Evolutionary conservation across 1,140 invertebrate species (phyloP).

Genomic region (Drepana arcuata): DNA sequence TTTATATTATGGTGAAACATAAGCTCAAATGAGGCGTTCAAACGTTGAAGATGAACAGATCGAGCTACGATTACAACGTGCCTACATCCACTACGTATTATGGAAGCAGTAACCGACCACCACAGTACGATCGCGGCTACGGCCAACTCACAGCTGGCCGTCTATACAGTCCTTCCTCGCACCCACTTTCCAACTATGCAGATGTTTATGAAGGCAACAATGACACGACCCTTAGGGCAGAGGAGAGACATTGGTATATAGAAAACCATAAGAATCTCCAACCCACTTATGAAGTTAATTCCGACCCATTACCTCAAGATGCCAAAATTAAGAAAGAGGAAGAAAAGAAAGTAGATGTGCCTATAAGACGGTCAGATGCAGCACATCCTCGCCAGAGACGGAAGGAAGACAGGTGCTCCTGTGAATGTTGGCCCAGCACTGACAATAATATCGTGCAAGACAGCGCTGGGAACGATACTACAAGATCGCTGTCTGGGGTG

Average conservation of each 20-base stretch:
- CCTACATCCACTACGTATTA: slow-evolving; percentile 59
- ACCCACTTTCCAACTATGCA: slow-evolving; percentile 58
- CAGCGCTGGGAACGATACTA: slow-evolving; percentile 38
- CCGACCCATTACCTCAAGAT: slow-evolving; percentile 46
- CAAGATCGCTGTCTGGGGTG: slow-evolving; percentile 60
- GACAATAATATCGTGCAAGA: slow-evolving; percentile 54
- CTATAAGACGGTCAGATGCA: slow-evolving; percentile 43
- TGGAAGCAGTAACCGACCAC: slow-evolving; percentile 49
- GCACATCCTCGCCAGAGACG: slow-evolving; percentile 50
- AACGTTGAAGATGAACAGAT: slow-evolving; percentile 64
- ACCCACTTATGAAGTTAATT: slow-evolving; percentile 39
- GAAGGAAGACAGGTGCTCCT: slow-evolving; percentile 68
- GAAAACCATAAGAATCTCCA: slow-evolving; percentile 68
- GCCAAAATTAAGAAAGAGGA: slow-evolving; percentile 66
- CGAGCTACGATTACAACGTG: slow-evolving; percentile 62
- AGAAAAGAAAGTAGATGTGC: slow-evolving; percentile 45
- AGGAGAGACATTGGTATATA: slow-evolving; percentile 70
- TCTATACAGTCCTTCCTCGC: slow-evolving; percentile 52
- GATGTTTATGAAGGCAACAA: slow-evolving; percentile 69
- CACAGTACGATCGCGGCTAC: slow-evolving; percentile 59
- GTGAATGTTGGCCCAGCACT: slow-evolving; percentile 68
- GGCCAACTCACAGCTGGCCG: slow-evolving; percentile 44
- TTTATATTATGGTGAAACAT: slow-evolving; percentile 32
- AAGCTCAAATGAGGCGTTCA: slow-evolving; percentile 58
- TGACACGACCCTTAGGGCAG: slow-evolving; percentile 65